Percentiles rank a stretch among this genome's conserved stretches.
Evolutionary conservation across 2,888 invertebrate genomes (phyloP).

Genomic region (Lepidocyrtinus sp.): DNA sequence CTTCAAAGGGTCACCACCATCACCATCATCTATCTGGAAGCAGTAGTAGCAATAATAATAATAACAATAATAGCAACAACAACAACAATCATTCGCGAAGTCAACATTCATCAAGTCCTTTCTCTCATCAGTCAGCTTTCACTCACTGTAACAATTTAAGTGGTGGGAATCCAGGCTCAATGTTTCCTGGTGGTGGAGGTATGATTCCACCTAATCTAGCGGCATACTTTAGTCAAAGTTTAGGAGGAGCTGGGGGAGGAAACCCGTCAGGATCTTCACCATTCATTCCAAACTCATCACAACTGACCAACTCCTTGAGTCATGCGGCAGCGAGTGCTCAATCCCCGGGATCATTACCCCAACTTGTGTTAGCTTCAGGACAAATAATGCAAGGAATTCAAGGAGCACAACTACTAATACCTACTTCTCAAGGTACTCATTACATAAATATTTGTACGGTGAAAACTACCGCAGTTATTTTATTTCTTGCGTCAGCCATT

Average conservation of each 20-base stretch:
- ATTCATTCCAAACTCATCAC: slow-evolving; percentile 47
- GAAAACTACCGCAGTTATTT: slow-evolving; percentile 9
- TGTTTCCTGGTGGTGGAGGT: slow-evolving; percentile 38
- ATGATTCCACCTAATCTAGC: slow-evolving; percentile 48
- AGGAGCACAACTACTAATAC: slow-evolving; percentile 94
- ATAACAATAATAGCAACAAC: background rate
- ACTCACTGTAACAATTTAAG: slow-evolving; percentile 36
- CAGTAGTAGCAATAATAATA: slow-evolving; percentile 11
- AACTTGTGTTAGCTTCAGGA: slow-evolving; percentile 91
- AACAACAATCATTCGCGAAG: slow-evolving; percentile 38
- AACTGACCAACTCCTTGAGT: slow-evolving; percentile 38
- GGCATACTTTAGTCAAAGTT: slow-evolving; percentile 43
- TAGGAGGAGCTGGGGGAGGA: slow-evolving; percentile 29
- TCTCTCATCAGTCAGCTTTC: slow-evolving; percentile 51
- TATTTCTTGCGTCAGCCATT: background rate
- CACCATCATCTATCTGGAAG: slow-evolving; percentile 28
- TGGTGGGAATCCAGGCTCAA: slow-evolving; percentile 41
- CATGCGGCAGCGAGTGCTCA: slow-evolving; percentile 40
- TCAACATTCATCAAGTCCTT: slow-evolving; percentile 51
- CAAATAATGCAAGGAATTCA: slow-evolving; percentile 94
- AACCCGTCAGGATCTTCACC: slow-evolving; percentile 45
- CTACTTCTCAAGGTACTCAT: slow-evolving; percentile 89
- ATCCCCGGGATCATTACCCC: slow-evolving; percentile 79
- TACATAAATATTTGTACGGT: slow-evolving; percentile 49
- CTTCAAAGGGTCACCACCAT: slow-evolving; percentile 38